A percentile compares a stretch with the other conserved stretches of the same genome.
Conservation (phyloP, 1,140 invertebrate species). For the Zophobas atratus region DNA sequence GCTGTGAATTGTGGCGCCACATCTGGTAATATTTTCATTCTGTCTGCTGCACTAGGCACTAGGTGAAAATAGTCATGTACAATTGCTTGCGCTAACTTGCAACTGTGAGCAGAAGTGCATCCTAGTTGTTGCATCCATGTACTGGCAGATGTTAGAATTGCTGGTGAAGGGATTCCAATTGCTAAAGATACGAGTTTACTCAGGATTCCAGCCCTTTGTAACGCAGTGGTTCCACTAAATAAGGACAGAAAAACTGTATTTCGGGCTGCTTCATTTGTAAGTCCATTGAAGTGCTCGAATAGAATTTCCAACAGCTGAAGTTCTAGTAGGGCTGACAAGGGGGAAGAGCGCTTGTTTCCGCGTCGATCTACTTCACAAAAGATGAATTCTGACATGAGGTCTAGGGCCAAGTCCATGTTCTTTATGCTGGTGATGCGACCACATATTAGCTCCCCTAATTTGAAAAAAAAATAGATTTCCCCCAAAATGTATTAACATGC, state of each 20-base stretch:
- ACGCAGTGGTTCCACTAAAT: conserved; percentile 79
- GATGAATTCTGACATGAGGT: conserved; percentile 86
- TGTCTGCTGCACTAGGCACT: conserved; percentile 76
- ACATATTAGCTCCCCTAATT: conserved; percentile 69
- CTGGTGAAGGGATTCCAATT: conserved; percentile 80
- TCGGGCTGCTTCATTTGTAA: conserved; percentile 79
- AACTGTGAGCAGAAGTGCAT: conserved; percentile 80
- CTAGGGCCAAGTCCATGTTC: conserved; percentile 77
- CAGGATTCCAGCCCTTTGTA: conserved; percentile 79
- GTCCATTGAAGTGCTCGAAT: conserved; percentile 81
- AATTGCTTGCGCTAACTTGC: conserved; percentile 81
- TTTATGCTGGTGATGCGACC: conserved; percentile 70
- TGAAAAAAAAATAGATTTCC: conserved; percentile 41
- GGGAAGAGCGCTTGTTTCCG: conserved; percentile 71
- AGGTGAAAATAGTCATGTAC: conserved; percentile 86
- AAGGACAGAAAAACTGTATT: conserved; percentile 87
- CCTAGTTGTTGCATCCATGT: conserved; percentile 90
- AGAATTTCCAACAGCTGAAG: conserved; percentile 83
- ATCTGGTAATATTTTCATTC: conserved; percentile 77
- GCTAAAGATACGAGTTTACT: conserved; percentile 85
- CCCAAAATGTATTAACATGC: conserved; percentile 56
- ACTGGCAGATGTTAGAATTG: conserved; percentile 82
- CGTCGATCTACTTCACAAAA: conserved; percentile 83
- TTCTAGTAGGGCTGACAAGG: conserved; percentile 79
- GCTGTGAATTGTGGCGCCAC: conserved; percentile 84